Base-by-base conservation (phyloP, 2,797 vertebrate species). In the Myripristis murdjan region DNA sequence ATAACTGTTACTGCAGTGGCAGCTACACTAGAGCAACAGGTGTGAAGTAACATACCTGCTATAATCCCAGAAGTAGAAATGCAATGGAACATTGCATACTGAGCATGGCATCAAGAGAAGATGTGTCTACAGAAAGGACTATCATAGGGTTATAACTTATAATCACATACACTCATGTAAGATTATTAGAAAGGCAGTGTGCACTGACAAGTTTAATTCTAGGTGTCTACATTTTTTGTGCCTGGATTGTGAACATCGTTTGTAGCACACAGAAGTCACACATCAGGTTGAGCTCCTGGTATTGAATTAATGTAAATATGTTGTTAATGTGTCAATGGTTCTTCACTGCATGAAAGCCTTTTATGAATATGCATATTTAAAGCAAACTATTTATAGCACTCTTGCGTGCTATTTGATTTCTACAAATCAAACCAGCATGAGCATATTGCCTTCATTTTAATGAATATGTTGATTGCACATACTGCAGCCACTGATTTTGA, bases 301-400 rank as follows among this genome's bases (percentile, higher is more conserved):
- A n/a, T 48, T 70, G 15, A 70, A 70, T 57, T 18, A 7, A 35
- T 83, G 49, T 84, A 73, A 77, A 77, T 71, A 54, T 48, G 44
- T 61, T 68, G 44, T 70, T 16, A 65, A 16, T 48, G 56, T 73
- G 60, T 77, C 60, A 55, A 16, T 49, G 24, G 20, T 39, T 59
- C 18, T n/a, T 1, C 49, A 11, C 63, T 71, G 72, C 70, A 74
- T 72, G 12, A 43, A 69, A 55, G 48, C 61, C 22, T n/a, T 65
- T 67, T 51, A 49, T 67, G 16, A 66, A 71, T 70, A 15, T 75
- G 18, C 3, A 11, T 78, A 73, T 89, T 79, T 79, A 71, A 86
- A 23, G 2, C 37, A 15, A 22, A 12, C 6, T 77, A 55, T 85
- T 79, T 73, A 76, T 70, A 64, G 54, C 59, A 57, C 64, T 6